Evolutionary conservation across 2,797 vertebrate species (phyloP).

Genomic region (Sebastiscus tertius): DNA sequence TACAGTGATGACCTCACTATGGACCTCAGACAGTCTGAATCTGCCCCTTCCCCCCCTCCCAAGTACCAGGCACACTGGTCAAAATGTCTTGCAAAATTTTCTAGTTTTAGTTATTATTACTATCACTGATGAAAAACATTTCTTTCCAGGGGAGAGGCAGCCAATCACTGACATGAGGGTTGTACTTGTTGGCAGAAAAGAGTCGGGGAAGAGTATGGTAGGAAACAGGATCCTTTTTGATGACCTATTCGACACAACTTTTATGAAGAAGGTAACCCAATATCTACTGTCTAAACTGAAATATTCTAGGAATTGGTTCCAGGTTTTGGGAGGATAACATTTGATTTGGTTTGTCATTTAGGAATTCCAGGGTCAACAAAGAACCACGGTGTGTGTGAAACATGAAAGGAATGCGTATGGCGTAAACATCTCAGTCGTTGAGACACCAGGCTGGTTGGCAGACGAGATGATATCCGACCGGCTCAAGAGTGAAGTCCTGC

Average conservation of each 20-base stretch:
- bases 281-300: background rate
- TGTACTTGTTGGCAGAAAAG: constrained; percentile 45
- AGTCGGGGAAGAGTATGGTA: constrained; percentile 38
- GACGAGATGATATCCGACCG: background rate
- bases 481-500: constrained; percentile 28
- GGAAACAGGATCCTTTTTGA: constrained; percentile 46
- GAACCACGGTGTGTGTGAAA: constrained; percentile 3
- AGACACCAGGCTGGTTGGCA: constrained; percentile 50
- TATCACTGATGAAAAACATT: background rate
- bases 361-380: background rate
- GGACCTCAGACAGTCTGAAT: no score
- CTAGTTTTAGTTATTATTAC: background rate
- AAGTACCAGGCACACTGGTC: no score
- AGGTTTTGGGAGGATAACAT: background rate
- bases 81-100: no score
- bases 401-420: background rate
- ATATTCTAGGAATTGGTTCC: background rate
- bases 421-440: constrained; percentile 19
- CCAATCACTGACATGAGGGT: constrained; percentile 22
- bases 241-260: background rate
- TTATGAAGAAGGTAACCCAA: constrained; percentile 13
- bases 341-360: background rate
- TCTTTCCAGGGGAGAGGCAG: constrained; percentile 1
- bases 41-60: no score
- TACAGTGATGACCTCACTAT: no score